Evolutionary conservation across 2,113 vertebrate genomes (phyloP), one percentile per base, ranked within the genome.

Genomic region (Serilophus lunatus): DNA sequence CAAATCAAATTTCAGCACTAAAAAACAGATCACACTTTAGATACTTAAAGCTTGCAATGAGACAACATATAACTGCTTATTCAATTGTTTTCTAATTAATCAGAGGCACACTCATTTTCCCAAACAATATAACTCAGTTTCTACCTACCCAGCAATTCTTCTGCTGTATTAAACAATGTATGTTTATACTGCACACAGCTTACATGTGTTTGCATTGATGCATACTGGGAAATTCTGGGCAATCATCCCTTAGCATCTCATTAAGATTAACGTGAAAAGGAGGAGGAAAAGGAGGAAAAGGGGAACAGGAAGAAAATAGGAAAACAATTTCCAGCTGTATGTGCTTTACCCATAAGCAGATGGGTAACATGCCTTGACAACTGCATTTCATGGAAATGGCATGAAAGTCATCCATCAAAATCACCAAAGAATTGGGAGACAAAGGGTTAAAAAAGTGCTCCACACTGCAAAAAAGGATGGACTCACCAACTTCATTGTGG

Each of bases 81-180:
- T 83, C 66, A 70, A 51, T 90, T 90, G 84, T 92, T 91, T 56
- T 91, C 26, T 64, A 88, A 86, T 84, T 84, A 75, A 47, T 68
- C 33, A 33, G 36, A 75, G 17, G 44, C 3, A 5, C 44, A 88
- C 51, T 17, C 13, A 40, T 60, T 49, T 75, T 86, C 64, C 25
- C 25, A 61, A 81, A 70, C 31, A 92, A 53, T 24, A 17, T 5
- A 50, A 23, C 33, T 91, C 47, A 82, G 22, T 40, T 91, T 57
- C 47, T 78, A 70, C 38, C 53, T 45, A 85, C 28, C 36, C 31
- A 80, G 78, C 36, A 91, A 60, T 71, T 92, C 22, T 86, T 75
- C 35, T 90, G 71, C 66, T n/a, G 5, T 54, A 86, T 57, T 63
- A 65, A 90, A 65, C 36, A 18, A 45, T 4, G 3, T 36, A 36